Percentiles rank a stretch among this genome's conserved stretches.
These are phyloP conservation scores for Glareola pratincola DNA, from an alignment of 2,113 vertebrate genomes.

Conservation along the genomic window DNA sequence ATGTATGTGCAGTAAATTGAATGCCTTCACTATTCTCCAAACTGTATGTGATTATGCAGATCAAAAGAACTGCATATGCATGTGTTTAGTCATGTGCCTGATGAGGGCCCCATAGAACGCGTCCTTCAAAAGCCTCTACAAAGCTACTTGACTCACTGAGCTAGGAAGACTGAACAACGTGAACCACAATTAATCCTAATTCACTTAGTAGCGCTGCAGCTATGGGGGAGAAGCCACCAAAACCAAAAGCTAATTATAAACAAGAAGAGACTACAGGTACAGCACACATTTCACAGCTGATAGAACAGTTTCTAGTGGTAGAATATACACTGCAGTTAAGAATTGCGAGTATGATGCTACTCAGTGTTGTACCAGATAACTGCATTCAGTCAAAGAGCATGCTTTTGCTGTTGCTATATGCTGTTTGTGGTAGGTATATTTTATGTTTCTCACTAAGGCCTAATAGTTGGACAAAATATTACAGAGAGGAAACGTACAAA, in stretches of 20 bases:
- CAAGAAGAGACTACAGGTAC: not conserved
- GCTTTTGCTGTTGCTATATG: not conserved
- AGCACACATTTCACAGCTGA: not conserved
- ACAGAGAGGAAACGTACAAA: not conserved
- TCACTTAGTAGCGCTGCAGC: not conserved
- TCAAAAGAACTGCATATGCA: not conserved
- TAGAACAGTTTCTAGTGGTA: not conserved
- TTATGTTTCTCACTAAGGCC: not conserved
- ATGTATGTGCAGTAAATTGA: not conserved
- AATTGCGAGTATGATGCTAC: not conserved
- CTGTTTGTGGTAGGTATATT: not conserved
- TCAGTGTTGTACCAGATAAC: not conserved
- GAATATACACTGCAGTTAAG: not conserved
- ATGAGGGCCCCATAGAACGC: not conserved
- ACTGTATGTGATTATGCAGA: not conserved
- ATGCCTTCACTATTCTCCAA: not conserved
- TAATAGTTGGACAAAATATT: not conserved
- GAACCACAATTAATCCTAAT: not conserved
- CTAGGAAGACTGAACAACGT: not conserved
- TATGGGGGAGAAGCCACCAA: not conserved
- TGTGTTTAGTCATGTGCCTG: not conserved
- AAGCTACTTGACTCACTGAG: not conserved
- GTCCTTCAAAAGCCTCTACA: not conserved
- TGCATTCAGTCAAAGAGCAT: not conserved
- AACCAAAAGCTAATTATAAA: not conserved